phyloP scores from a whole-genome alignment of 2,113 vertebrate genomes.

The Macaca nemestrina region DNA sequence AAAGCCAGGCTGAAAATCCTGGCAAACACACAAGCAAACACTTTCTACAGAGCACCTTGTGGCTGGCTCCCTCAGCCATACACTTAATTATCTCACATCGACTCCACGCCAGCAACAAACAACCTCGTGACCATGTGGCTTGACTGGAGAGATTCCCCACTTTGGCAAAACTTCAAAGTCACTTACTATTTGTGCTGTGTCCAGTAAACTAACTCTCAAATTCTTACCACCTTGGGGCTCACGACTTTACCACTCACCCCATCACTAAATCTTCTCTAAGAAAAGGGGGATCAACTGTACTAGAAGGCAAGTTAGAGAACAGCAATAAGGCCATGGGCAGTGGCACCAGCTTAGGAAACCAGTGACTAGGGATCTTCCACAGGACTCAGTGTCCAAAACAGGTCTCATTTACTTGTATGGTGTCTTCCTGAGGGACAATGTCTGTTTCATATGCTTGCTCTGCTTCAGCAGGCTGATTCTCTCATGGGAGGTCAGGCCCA shows the following conservation, averaged over 20 bases:
- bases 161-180: conserved; percentile 68
- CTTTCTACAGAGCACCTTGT: neutral
- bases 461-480: conserved; percentile 86
- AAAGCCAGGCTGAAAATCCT: conserved; percentile 33
- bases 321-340: neutral
- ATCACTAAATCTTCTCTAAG: neutral
- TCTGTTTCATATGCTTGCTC: conserved; percentile 86
- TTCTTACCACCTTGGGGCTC: conserved; percentile 3
- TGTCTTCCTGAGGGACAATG: conserved; percentile 90
- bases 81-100: conserved; percentile 45
- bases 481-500: conserved; percentile 95
- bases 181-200: neutral
- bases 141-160: conserved; percentile 22
- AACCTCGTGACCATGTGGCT: conserved; percentile 57
- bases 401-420: conserved; percentile 93
- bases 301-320: neutral
- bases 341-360: neutral
- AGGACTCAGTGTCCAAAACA: neutral
- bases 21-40: conserved; percentile 3
- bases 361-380: neutral
- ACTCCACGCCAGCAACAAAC: conserved; percentile 34
- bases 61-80: conserved; percentile 21
- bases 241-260: neutral
- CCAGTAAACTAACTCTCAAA: conserved; percentile 17
- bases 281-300: neutral